Conservation (phyloP, 35 echinoderm and acorn worm species). For the Stichopus chloronotus region DNA sequence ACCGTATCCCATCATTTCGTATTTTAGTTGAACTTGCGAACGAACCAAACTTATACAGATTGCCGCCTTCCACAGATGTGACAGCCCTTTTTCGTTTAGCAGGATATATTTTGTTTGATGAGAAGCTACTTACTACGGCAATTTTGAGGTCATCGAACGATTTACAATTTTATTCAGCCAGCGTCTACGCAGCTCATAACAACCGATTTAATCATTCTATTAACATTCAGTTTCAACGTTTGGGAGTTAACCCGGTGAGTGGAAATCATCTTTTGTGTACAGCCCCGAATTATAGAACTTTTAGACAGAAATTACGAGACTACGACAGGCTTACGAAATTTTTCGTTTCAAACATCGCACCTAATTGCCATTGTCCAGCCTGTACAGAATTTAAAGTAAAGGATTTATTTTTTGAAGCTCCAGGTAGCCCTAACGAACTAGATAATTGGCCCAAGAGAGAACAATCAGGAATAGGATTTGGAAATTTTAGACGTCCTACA, state of each 20-base stretch:
- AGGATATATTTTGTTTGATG: not conserved
- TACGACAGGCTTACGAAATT: no score
- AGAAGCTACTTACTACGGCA: not conserved
- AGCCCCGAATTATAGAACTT: no score
- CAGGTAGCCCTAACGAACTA: no score
- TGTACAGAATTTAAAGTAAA: slow-evolving; percentile 32
- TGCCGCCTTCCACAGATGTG: not conserved
- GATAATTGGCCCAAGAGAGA: no score
- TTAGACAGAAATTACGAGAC: no score
- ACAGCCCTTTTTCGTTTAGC: not conserved
- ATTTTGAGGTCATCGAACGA: slow-evolving; percentile 1
- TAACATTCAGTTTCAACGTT: not conserved
- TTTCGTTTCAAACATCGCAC: no score
- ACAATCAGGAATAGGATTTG: no score
- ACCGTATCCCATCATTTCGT: not conserved
- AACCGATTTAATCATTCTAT: no score
- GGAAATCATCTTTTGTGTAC: no score
- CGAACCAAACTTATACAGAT: not conserved
- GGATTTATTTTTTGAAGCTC: no score
- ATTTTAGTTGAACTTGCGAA: slow-evolving; percentile 18
- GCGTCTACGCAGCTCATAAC: not conserved
- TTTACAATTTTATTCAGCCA: not conserved
- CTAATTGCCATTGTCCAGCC: slow-evolving; percentile 18
- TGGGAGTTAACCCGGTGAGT: no score
- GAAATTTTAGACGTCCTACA: no score